Conservation (phyloP, 2,888 invertebrate genomes). For the Hyles lineata region DNA sequence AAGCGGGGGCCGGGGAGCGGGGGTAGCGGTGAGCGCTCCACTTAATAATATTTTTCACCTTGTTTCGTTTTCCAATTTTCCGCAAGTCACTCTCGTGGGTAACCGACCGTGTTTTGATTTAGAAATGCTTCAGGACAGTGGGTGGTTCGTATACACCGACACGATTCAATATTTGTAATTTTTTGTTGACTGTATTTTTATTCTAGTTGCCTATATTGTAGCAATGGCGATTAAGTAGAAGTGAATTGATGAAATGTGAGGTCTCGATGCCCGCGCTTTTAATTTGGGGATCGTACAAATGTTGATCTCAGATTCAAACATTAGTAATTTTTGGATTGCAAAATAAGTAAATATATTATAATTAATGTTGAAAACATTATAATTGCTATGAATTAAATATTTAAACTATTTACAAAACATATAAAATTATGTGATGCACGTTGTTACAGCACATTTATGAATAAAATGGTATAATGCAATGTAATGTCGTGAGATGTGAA, state of each 20-base stretch:
- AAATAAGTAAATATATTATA: no score
- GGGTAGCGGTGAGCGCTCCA: constrained; percentile 63
- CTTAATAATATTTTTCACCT: constrained; percentile 85
- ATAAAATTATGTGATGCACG: no score
- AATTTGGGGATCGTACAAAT: no score
- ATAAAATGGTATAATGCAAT: constrained; percentile 2
- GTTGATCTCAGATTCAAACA: no score
- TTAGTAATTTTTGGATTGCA: no score
- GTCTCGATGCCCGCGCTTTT: no score
- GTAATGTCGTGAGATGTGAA: constrained; percentile 47
- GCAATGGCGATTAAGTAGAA: no score
- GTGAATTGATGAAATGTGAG: no score
- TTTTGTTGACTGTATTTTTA: background rate
- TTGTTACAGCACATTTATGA: no score
- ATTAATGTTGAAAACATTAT: no score
- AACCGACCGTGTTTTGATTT: constrained; percentile 82
- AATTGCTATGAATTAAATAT: no score
- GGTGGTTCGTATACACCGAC: constrained; percentile 47
- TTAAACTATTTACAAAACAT: no score
- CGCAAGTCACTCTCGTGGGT: constrained; percentile 84
- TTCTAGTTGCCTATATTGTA: background rate
- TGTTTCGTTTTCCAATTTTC: constrained; percentile 85
- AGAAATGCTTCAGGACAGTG: constrained; percentile 65
- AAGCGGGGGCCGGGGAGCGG: constrained; percentile 29
- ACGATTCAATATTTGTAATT: constrained; percentile 35